Evolutionary conservation across 92 coral and sea anemone species (phyloP), one percentile per base, ranked within the genome.

Genomic region (Porites cylindrica): DNA sequence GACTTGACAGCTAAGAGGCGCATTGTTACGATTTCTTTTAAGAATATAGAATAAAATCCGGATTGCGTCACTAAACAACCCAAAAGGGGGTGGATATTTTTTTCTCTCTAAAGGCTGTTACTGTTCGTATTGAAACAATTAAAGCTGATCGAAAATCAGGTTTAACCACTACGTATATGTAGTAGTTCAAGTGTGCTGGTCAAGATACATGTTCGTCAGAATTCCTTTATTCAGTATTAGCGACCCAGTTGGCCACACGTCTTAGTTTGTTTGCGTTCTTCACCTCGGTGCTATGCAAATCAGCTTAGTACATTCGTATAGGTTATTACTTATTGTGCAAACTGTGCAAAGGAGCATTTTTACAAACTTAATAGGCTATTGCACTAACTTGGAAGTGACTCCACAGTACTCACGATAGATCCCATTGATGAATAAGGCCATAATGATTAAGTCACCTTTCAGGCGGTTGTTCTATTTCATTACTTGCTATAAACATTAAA

Each of bases 251-350:
- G 38, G 29, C 69, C 78, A 58, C 66, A 58, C 86, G 78, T 70
- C 26, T 70, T 26, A 24, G 86, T 59, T 82, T 82, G 70, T 82
- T 82, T 70, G 86, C 61, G 43, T 81, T 72, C 69, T 58, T 82
- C 59, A 52, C 53, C 32, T 7, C 47, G 47, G 52, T 68, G 3
- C 59, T 59, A 77, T 77, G 59, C 81, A 77, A 59, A 77, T 26
- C 20, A 77, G 60, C 38, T 58, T 77, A 4, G 6, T 38, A 38
- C 47, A 4, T 38, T 38, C 47, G 47, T 38, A 38, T 38, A 38
- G 47, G 20, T 76, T 23, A 53, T 56, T 20, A 76, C 47, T 4
- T 19, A 38, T 20, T 1, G 21, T 12, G 24, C 65, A 52, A 54
- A 58, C 63, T 26, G 20, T 8, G 13, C 61, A 14, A 9, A 56